Base-by-base conservation (phyloP, 2,797 vertebrate species). In the Danio kyathit region DNA sequence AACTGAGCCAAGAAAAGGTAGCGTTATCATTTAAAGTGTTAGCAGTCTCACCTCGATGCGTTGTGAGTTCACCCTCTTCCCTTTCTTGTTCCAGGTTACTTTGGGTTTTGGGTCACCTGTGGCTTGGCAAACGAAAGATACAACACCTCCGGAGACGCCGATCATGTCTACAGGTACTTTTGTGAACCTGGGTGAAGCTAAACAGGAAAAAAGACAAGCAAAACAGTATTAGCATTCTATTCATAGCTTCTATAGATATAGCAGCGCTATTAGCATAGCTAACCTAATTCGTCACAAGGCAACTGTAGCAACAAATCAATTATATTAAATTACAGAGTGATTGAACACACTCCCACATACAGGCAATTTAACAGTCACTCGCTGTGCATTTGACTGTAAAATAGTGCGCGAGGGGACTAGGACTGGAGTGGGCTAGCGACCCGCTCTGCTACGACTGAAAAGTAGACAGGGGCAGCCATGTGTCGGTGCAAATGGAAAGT, bases 21-120 rank as follows among this genome's bases (percentile, higher is more conserved):
- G n/a, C 29, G 29, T 29, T 29, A 29, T 29, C 29, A 0, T 2
- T 29, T 40, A 61, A 17, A 7, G 12, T 41, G 12, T 11, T 64
- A 67, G 73, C 57, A 48, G 51, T 76, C 92, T 93, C 85, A 99
- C 97, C 97, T 99, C 97, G 19, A 99, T 97, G 64, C 97, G 95
- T 89, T 99, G 97, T 0, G 97, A 99, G 89, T 97, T 99, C 85
- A 99, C 97, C 83, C 97, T 96, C 89, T 99, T 99, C 80, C 97
- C 97, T 83, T 98, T 98, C 91, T 99, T 99, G 92, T 97, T 99
- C 97, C 97, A 99, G 83, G 96, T 97, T 74, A 99, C 97, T 72
- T 93, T 94, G 0, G 97, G 97, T 89, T 97, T 98, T 6, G 97
- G 97, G 85, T 98, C 96, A 0, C 97, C 97, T 0, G 94, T 94